Evolutionary conservation across 2,113 vertebrate genomes (phyloP).

Genomic region (Meriones unguiculatus): DNA sequence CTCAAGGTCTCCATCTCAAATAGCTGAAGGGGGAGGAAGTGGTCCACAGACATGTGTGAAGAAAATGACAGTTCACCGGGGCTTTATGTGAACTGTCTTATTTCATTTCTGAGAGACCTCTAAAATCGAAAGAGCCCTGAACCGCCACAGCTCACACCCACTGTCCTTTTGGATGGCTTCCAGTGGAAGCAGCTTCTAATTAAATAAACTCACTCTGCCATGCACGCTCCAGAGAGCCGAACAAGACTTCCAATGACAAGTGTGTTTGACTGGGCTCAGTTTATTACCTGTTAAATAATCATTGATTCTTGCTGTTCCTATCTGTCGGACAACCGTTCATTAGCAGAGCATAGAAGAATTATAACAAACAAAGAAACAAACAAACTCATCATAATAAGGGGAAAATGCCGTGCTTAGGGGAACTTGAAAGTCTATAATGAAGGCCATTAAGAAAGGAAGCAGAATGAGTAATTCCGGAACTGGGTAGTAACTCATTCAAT

Average conservation of each 20-base stretch:
- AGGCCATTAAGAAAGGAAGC: conserved; percentile 81
- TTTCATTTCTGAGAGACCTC: conserved; percentile 66
- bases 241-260: conserved; percentile 74
- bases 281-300: conserved; percentile 84
- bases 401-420: conserved; percentile 70
- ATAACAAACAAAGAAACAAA: conserved; percentile 62
- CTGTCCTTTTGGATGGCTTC: conserved; percentile 83
- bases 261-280: conserved; percentile 65
- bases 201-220: conserved; percentile 81
- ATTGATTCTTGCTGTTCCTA: conserved; percentile 77
- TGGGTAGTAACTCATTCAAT: conserved; percentile 74
- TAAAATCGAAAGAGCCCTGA: conserved; percentile 77
- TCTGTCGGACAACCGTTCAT: conserved; percentile 72
- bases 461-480: conserved; percentile 84
- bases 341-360: conserved; percentile 74
- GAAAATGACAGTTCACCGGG: neutral
- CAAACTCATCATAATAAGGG: conserved; percentile 61
- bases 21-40: neutral
- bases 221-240: conserved; percentile 79
- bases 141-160: conserved; percentile 76
- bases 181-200: conserved; percentile 83
- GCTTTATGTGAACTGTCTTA: conserved; percentile 29
- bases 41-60: neutral
- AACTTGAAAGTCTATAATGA: conserved; percentile 72
- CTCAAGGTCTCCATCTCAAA: conserved; percentile 49